Evolutionary conservation across 64 coral and sea anemone genomes (phyloP), one percentile per base, ranked within the genome.

Genomic region (Orbicella faveolata): DNA sequence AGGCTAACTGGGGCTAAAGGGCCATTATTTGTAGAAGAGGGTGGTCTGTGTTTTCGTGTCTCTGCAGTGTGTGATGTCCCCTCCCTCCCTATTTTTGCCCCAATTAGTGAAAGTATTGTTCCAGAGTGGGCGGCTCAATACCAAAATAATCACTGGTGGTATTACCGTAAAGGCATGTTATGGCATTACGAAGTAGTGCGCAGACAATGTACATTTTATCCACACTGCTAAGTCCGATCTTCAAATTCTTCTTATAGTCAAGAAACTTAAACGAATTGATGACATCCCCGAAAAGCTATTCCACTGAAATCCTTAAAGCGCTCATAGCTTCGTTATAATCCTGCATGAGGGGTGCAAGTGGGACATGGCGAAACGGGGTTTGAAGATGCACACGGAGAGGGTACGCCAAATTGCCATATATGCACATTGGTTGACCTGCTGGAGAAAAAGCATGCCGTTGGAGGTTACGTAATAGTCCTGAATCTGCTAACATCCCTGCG

Each of bases 401-500:
- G 75, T 77, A 86, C 34, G 83, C 83, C 83, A 86, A 70, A 86
- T 86, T 63, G 69, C 83, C 83, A 72, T 86, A 86, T 35, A 70
- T 86, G 17, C 83, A 86, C 83, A 86, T 86, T 26, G 84, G 35
- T 87, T 87, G 84, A 74, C 9, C 84, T 75, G 67, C 69, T 87
- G 84, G 84, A 75, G 39, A 51, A 21, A 51, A 75, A 4, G 69
- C 66, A 87, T 57, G 74, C 84, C 55, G 41, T 87, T 87, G 84
- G 23, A 87, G 84, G 84, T 75, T 23, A 26, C 69, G 48, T 19
- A 87, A 65, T 87, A 75, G 69, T 74, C 84, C 84, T 55, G 84
- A 87, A 87, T 87, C 84, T 37, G 48, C 52, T 62, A 88, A 77
- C 86, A 88, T 88, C 73, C 86, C 86, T 62, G 86, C 54, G 48